phyloP scores from a whole-genome alignment of 2,113 vertebrate species.

The Paradoxurus hermaphroditus region DNA sequence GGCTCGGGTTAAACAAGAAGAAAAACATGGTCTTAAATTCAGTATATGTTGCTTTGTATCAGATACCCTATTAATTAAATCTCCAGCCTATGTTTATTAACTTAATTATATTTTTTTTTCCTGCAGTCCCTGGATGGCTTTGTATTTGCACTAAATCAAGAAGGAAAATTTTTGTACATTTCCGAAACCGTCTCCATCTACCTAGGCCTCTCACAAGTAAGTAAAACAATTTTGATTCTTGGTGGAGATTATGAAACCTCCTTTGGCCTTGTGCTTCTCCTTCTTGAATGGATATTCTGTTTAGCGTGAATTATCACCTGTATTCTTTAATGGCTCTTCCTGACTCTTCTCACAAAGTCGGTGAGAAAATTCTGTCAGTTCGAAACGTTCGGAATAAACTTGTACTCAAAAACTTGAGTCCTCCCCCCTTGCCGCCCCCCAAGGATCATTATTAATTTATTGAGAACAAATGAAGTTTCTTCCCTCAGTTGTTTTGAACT shows the following conservation, averaged over 20 bases:
- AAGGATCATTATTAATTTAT: constrained; percentile 87
- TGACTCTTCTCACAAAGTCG: constrained; percentile 52
- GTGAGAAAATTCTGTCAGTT: constrained; percentile 40
- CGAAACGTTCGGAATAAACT: constrained; percentile 61
- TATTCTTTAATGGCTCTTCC: constrained; percentile 59
- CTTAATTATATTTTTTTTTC: constrained; percentile 60
- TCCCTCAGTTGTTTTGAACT: constrained; percentile 86
- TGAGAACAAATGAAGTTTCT: constrained; percentile 86
- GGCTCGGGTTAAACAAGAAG: not conserved
- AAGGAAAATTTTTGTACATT: constrained; percentile 99
- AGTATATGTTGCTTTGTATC: constrained; percentile 27
- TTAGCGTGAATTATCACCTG: constrained; percentile 69
- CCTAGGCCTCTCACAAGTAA: constrained; percentile 99
- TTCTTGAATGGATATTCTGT: constrained; percentile 51
- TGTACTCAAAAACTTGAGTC: constrained; percentile 73
- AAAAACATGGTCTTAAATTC: constrained; percentile 16
- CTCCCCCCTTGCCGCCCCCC: not conserved
- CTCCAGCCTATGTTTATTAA: constrained; percentile 55
- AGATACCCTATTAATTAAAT: constrained; percentile 30
- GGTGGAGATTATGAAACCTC: not conserved
- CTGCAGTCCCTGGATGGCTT: constrained; percentile 98
- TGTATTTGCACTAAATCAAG: constrained; percentile 99
- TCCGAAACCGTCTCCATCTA: constrained; percentile 99
- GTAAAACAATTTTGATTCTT: constrained; percentile 79
- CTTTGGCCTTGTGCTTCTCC: constrained; percentile 6